phyloP scores from a whole-genome alignment of 37 sponge, comb jelly and placozoan genomes.

The Chondrosia reniformis region DNA sequence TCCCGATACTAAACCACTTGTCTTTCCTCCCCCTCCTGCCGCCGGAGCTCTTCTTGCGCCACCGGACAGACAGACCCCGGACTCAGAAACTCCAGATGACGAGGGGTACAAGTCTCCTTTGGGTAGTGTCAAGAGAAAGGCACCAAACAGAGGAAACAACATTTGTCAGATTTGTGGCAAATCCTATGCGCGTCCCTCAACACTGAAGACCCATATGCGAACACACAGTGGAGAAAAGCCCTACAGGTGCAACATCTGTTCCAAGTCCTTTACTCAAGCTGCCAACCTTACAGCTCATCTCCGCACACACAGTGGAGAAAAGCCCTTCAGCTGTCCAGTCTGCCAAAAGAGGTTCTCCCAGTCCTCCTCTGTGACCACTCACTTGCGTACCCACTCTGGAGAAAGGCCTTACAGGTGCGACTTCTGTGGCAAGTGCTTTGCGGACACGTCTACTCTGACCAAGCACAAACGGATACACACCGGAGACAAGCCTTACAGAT shows the following conservation, averaged over 20 bases:
- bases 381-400: conserved; percentile 96
- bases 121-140: neutral
- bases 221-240: conserved; percentile 97
- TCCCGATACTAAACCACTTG: conserved; percentile 13
- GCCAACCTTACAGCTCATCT: conserved; percentile 98
- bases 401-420: conserved; percentile 93
- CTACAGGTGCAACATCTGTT: conserved; percentile 83
- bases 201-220: conserved; percentile 93
- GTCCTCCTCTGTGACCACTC: conserved; percentile 95
- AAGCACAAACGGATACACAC: conserved; percentile 95
- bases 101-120: neutral
- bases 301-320: conserved; percentile 95
- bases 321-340: conserved; percentile 93
- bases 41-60: neutral
- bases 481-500: conserved; percentile 97
- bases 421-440: conserved; percentile 85
- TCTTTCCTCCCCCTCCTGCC: conserved; percentile 5
- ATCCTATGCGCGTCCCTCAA: conserved; percentile 91
- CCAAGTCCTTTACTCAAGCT: conserved; percentile 95
- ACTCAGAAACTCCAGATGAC: conserved; percentile 6
- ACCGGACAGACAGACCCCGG: neutral
- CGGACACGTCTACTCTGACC: conserved; percentile 97
- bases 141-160: conserved; percentile 23
- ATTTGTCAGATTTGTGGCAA: conserved; percentile 95
- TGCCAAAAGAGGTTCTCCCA: conserved; percentile 93